Evolutionary conservation across 1,140 invertebrate species (phyloP), one percentile per base, ranked within the genome.

Genomic region (Scaptodrosophila lebanonensis): DNA sequence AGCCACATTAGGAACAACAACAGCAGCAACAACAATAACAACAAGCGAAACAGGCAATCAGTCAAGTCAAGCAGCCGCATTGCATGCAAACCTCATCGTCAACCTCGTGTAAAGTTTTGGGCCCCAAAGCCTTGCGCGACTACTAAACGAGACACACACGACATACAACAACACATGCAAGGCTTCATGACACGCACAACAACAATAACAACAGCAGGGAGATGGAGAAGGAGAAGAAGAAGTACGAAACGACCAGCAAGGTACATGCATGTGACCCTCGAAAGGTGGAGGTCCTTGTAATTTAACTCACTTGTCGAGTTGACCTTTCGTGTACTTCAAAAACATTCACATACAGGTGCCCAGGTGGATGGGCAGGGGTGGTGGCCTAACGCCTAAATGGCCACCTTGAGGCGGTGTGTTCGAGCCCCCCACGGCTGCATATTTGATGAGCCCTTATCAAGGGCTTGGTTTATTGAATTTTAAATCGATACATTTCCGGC

Each of bases 251-350:
- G n/a, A n/a, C n/a, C n/a, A n/a, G n/a, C n/a, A n/a, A n/a, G n/a
- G n/a, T n/a, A n/a, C n/a, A n/a, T n/a, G n/a, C n/a, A n/a, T n/a
- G n/a, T n/a, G 42, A 54, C 47, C 45, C 45, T 60, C 57, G 52
- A 64, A 73, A 73, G 75, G 68, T 82, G 47, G n/a, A 82, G 75
- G 73, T 79, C 75, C 73, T 79, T 79, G 73, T 79, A 75, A 77
- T 77, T 77, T 77, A 77, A 77, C 73, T 77, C 60, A 72, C 64
- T 77, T 69, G 68, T 51, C 60, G 53, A 52, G 73, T 82, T 79
- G 73, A 79, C 73, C 73, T 79, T 70, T 73, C 66, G 65, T 65
- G 45, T 63, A 53, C 66, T 64, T 77, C 8, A 20, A 15, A 40
- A 7, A 25, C 20, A 44, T 5, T 12, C 13, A 45, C 42, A 51